A percentile compares a stretch with the other conserved stretches of the same genome.
Conservation (phyloP, 2,797 vertebrate species). For the Gobio occitaniae region DNA sequence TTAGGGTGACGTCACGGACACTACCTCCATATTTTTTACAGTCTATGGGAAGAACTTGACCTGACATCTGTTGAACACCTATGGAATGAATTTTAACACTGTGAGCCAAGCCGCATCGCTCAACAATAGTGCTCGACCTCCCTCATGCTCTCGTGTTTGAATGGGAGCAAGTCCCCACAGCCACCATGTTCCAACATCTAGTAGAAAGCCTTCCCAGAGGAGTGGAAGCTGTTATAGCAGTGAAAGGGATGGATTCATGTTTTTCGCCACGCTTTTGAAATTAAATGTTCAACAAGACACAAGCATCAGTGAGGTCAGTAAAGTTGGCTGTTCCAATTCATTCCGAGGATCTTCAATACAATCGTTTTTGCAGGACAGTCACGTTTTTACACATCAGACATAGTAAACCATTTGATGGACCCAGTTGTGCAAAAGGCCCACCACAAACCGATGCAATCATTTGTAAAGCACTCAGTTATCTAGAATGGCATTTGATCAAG, state of each 20-base stretch:
- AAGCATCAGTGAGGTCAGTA: neutral
- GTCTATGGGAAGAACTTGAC: neutral
- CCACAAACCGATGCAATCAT: neutral
- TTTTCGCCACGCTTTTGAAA: neutral
- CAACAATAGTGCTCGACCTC: neutral
- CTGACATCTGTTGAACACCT: neutral
- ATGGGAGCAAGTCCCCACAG: neutral
- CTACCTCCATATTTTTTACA: no score
- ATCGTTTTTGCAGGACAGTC: neutral
- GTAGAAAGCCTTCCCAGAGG: constrained; percentile 1
- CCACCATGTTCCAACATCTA: neutral
- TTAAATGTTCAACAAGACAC: neutral
- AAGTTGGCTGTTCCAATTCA: neutral
- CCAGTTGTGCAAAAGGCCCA: neutral
- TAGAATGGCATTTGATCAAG: neutral
- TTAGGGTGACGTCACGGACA: no score
- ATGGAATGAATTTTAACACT: neutral
- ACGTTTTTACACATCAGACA: neutral
- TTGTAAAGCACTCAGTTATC: neutral
- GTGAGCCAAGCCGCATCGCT: neutral
- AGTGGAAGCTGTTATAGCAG: neutral
- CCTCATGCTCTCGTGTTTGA: neutral
- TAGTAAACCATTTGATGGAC: neutral
- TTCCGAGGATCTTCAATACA: neutral
- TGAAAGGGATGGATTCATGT: neutral